Evolutionary conservation across 2,113 vertebrate species (phyloP).

Genomic region (Gymnobelideus leadbeateri): DNA sequence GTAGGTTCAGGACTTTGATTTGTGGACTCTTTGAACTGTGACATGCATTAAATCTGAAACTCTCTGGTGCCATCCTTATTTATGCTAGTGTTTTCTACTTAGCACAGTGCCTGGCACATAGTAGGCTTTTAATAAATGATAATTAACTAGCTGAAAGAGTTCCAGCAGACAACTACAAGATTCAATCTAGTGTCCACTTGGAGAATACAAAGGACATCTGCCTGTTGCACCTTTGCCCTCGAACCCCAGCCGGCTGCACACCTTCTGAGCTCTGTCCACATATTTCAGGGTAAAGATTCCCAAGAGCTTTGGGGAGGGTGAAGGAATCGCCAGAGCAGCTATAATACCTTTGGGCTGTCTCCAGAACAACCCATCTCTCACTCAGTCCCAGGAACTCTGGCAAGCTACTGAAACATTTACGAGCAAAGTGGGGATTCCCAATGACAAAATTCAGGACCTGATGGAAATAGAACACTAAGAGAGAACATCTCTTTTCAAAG

Average conservation of each 20-base stretch:
- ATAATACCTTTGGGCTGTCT: not conserved
- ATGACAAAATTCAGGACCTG: not conserved
- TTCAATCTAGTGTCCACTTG: not conserved
- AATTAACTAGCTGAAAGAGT: not conserved
- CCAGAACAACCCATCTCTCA: not conserved
- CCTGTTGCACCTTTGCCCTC: not conserved
- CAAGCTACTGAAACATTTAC: not conserved
- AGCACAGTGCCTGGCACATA: not conserved
- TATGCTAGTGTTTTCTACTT: not conserved
- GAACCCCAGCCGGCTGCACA: not conserved
- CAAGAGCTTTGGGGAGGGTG: fast-evolving
- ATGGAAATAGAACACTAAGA: not conserved
- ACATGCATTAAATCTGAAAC: not conserved
- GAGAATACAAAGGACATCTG: not conserved
- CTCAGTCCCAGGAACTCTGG: too few species aligned
- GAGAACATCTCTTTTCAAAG: not conserved
- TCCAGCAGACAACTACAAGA: not conserved
- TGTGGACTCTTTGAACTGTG: not conserved
- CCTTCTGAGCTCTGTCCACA: not conserved
- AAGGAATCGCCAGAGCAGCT: not conserved
- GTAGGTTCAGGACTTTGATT: not conserved
- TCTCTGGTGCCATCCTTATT: not conserved
- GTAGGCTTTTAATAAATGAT: not conserved
- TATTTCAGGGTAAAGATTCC: not conserved
- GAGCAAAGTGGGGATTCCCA: not conserved